Conservation (phyloP, 2,888 invertebrate genomes). For the Scaptomyza flava region DNA sequence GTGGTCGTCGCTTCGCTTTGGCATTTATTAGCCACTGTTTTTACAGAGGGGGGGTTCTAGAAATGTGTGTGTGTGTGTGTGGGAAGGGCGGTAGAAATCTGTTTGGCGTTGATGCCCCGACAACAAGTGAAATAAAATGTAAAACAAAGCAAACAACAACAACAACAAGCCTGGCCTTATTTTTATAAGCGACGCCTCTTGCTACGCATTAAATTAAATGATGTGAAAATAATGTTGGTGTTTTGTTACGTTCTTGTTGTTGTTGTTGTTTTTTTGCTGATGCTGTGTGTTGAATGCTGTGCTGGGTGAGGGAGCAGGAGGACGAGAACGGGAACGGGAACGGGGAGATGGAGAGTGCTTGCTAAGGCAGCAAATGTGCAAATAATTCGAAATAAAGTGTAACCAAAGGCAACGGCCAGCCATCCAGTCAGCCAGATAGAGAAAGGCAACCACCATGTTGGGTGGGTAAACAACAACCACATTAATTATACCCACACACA, state of each 20-base stretch:
- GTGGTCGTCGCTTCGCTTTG: slow-evolving; percentile 57
- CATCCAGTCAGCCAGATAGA: slow-evolving; percentile 11
- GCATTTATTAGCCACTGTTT: slow-evolving; percentile 70
- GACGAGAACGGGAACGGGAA: slow-evolving; percentile 9
- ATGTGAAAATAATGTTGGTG: slow-evolving; percentile 80
- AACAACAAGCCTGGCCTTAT: slow-evolving; percentile 31
- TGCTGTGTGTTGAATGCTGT: slow-evolving; percentile 19
- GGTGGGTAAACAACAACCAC: slow-evolving; percentile 50
- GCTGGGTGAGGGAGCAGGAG: not conserved
- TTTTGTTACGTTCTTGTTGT: slow-evolving; percentile 32
- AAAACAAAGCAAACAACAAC: slow-evolving; percentile 54
- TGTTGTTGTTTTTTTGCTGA: slow-evolving; percentile 28
- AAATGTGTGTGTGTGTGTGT: not conserved
- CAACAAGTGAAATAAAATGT: slow-evolving; percentile 70
- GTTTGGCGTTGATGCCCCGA: slow-evolving; percentile 19
- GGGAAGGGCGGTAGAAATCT: not conserved
- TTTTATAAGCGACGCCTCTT: slow-evolving; percentile 36
- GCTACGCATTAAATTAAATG: slow-evolving; percentile 81
- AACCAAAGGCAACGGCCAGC: slow-evolving; percentile 53
- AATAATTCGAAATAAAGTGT: slow-evolving; percentile 72
- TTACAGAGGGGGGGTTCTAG: not conserved
- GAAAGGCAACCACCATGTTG: slow-evolving; percentile 7
- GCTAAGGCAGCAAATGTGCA: slow-evolving; percentile 66
- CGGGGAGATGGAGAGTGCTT: slow-evolving; percentile 1
- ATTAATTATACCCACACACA: slow-evolving; percentile 60